A percentile compares a stretch with the other conserved stretches of the same genome.
Evolutionary conservation across 2,113 vertebrate genomes (phyloP).

Genomic region (Oplegnathus fasciatus): DNA sequence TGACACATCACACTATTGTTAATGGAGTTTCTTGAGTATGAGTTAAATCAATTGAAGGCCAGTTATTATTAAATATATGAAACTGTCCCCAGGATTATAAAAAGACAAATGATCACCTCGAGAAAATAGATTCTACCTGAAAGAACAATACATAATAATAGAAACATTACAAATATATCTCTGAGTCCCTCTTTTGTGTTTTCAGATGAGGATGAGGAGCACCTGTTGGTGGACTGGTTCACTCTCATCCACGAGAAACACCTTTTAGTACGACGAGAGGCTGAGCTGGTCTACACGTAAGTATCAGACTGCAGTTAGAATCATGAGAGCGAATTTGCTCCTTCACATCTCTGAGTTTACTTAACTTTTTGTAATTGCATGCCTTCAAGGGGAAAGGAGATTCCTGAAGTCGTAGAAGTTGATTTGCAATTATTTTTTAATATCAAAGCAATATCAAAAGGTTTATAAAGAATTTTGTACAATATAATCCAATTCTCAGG

Average conservation of each 20-base stretch:
- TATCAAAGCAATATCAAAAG: too few species aligned
- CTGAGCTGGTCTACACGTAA: conserved; percentile 97
- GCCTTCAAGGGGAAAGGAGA: too few species aligned
- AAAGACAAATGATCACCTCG: neutral
- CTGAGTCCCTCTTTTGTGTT: conserved; percentile 3
- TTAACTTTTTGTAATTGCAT: neutral
- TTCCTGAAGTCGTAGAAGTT: too few species aligned
- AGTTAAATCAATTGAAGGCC: neutral
- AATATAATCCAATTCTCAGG: too few species aligned
- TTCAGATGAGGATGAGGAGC: conserved; percentile 92
- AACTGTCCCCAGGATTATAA: neutral
- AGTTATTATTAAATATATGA: neutral
- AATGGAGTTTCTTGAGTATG: neutral
- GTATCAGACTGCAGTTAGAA: conserved; percentile 52
- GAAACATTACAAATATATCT: neutral
- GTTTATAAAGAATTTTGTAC: too few species aligned
- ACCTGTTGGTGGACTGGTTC: conserved; percentile 97
- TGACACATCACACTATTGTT: conserved; percentile 56
- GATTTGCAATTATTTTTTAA: too few species aligned
- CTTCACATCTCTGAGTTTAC: neutral
- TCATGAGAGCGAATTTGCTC: neutral
- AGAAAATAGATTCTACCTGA: neutral
- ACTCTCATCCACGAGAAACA: conserved; percentile 98
- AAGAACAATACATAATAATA: neutral
- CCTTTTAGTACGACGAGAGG: conserved; percentile 93